phyloP scores from a whole-genome alignment of 1,140 invertebrate species.

The Teleogryllus occipitalis region DNA sequence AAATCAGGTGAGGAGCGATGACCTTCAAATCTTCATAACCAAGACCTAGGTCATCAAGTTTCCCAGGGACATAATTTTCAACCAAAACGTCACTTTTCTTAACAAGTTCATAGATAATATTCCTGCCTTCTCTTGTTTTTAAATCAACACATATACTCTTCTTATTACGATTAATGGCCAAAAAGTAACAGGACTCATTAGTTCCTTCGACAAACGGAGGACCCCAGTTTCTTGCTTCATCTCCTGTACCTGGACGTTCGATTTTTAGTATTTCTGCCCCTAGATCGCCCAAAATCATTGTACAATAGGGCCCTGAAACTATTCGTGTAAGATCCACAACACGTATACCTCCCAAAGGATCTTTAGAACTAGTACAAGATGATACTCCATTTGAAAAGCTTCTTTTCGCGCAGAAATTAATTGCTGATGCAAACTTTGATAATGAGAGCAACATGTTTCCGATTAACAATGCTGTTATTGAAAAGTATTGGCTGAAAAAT shows the following conservation, averaged over 20 bases:
- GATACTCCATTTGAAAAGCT: background rate
- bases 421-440: too few species aligned
- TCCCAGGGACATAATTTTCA: constrained; percentile 93
- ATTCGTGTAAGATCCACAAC: constrained; percentile 80
- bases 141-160: constrained; percentile 87
- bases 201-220: constrained; percentile 68
- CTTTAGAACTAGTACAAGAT: background rate
- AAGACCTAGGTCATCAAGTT: constrained; percentile 65
- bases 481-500: background rate
- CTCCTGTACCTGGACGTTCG: constrained; percentile 69
- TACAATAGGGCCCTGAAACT: constrained; percentile 78
- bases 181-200: constrained; percentile 70
- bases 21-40: constrained; percentile 67
- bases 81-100: constrained; percentile 77
- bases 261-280: constrained; percentile 93
- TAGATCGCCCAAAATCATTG: constrained; percentile 88
- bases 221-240: constrained; percentile 87
- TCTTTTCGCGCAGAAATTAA: background rate
- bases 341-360: constrained; percentile 52
- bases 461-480: too few species aligned
- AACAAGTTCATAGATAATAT: constrained; percentile 66
- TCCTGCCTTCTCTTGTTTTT: constrained; percentile 57
- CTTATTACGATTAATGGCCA: constrained; percentile 89
- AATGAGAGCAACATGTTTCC: too few species aligned
- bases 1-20: constrained; percentile 74